Evolutionary conservation across 2,797 vertebrate genomes (phyloP), one percentile per base, ranked within the genome.

Genomic region (Alcedo quadribrachys): DNA sequence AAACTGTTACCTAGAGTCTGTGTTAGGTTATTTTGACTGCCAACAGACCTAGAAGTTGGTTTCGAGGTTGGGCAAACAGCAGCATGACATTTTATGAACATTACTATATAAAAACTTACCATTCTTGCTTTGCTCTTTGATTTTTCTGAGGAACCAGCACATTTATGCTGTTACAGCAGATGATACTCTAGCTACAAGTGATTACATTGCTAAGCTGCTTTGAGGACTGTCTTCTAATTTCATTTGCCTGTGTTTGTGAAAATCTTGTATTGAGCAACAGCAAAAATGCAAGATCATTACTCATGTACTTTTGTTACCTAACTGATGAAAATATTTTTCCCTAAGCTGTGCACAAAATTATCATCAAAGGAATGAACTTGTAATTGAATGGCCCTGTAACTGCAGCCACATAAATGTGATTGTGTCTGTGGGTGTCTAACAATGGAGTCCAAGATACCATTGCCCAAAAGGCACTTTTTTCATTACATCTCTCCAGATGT

Each of bases 71-170:
- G 45, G 5, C 42, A 69, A 73, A 73, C 30, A 37, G 12, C 46
- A 46, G 1, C 4, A 1, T 6, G 79, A 4, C 1, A 0, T 65
- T 85, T 77, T 40, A 12, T 66, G 78, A 76, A 4, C 2, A 4
- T 35, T 37, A 0, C 27, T 53, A 5, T 35, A 2, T 6, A 22
- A 30, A 63, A 13, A 17, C 76, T 15, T 50, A 30, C 33, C 6
- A 9, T 57, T 55, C 32, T n/a, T 33, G 11, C 51, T 62, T 67
- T 66, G 62, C 58, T 35, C 35, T 51, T 16, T 17, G 63, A 15
- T 53, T 55, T 7, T 75, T 57, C 50, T 45, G 62, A 73, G 60
- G 60, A 76, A 63, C 17, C 61, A 50, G 71, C 61, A 35, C 10
- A 3, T 33, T 27, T 16, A 5, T n/a, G 33, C 6, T 6, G 9